Evolutionary conservation across 2,888 invertebrate species (phyloP).

Genomic region (Drosophila yooni): DNA sequence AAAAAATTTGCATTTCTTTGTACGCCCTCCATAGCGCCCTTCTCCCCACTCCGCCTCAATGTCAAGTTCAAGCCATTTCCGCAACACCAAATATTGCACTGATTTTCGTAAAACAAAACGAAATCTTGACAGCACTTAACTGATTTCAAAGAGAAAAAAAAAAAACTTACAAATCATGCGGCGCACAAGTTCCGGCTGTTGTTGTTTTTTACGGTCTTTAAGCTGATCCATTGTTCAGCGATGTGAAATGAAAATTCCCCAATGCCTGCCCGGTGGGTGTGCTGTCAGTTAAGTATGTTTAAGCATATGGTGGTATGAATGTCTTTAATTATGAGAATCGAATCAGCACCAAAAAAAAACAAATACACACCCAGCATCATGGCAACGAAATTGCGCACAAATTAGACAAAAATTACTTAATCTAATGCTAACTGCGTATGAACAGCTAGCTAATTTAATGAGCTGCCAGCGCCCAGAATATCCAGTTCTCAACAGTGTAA

Average conservation of each 20-base stretch:
- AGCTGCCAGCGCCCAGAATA: conserved; percentile 60
- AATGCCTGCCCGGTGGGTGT: conserved; percentile 42
- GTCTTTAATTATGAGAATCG: conserved; percentile 58
- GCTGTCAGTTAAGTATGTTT: conserved; percentile 53
- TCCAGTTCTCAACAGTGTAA: conserved; percentile 47
- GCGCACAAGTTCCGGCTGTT: conserved; percentile 69
- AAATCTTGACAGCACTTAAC: conserved; percentile 45
- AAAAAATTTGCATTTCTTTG: conserved; percentile 66
- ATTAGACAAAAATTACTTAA: conserved; percentile 65
- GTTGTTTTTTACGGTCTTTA: conserved; percentile 51
- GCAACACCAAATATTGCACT: conserved; percentile 53
- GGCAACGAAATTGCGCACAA: conserved; percentile 27
- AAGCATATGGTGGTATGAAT: conserved; percentile 29
- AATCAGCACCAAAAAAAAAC: conserved; percentile 30
- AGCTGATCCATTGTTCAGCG: conserved; percentile 60
- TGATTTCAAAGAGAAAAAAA: conserved; percentile 10
- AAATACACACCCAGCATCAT: conserved; percentile 45
- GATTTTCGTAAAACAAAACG: conserved; percentile 35
- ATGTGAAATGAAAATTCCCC: conserved; percentile 66
- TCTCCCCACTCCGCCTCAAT: conserved; percentile 43
- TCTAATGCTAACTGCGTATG: conserved; percentile 51
- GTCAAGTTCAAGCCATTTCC: conserved; percentile 73
- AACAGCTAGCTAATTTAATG: conserved; percentile 57
- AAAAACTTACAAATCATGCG: conserved; percentile 75
- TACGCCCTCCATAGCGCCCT: background rate